phyloP scores from a whole-genome alignment of 2,888 invertebrate genomes.

The Andricus curvator region DNA sequence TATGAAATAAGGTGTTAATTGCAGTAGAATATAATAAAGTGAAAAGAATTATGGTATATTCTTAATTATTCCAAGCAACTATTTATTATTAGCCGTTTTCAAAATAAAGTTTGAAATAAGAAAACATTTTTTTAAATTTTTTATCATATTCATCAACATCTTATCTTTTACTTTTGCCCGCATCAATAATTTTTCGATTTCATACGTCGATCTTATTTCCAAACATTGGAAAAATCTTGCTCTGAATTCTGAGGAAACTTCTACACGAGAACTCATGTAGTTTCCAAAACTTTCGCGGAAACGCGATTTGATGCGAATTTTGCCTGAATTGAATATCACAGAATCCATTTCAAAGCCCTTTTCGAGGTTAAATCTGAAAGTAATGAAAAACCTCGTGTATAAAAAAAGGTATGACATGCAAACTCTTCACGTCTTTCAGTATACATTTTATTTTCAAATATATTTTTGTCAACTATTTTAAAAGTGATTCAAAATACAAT shows the following conservation, averaged over 20 bases:
- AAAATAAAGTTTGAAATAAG: no score
- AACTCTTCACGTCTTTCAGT: background rate
- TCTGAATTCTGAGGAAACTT: conserved; percentile 7
- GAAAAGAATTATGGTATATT: no score
- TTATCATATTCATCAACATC: background rate
- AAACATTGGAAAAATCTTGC: background rate
- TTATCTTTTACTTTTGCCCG: background rate
- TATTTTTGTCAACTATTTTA: background rate
- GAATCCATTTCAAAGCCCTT: conserved; percentile 6
- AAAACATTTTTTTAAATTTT: background rate
- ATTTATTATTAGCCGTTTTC: no score
- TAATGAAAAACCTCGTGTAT: background rate
- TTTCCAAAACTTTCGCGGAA: background rate
- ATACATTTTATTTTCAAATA: background rate
- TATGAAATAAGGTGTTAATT: background rate
- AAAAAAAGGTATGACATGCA: background rate
- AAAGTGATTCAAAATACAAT: background rate
- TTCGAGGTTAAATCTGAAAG: background rate
- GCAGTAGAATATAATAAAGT: background rate
- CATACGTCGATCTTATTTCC: background rate
- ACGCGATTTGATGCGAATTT: conserved; percentile 23
- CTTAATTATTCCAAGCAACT: no score
- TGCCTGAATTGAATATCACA: conserved; percentile 9
- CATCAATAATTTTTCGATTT: background rate
- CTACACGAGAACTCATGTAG: background rate